phyloP scores from a whole-genome alignment of 2,888 invertebrate genomes.

The Macrosiphum euphorbiae region DNA sequence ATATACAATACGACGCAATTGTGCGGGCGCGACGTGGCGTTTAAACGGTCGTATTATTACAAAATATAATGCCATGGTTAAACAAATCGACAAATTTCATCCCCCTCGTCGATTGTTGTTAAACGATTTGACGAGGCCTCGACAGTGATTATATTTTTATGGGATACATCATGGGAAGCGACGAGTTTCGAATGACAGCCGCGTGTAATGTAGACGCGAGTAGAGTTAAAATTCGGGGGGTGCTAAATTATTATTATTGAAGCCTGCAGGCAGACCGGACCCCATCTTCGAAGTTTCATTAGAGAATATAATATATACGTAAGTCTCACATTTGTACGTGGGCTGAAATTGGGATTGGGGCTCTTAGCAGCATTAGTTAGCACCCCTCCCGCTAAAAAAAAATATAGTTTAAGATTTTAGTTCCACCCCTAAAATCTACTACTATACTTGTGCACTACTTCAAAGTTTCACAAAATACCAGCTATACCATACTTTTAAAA shows the following conservation, averaged over 20 bases:
- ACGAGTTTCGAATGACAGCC: neutral
- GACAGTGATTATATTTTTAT: neutral
- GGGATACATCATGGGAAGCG: neutral
- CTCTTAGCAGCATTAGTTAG: neutral
- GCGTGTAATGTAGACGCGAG: neutral
- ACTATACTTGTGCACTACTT: no score
- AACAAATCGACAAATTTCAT: neutral
- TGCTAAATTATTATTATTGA: neutral
- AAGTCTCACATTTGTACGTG: neutral
- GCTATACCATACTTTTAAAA: no score
- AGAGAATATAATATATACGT: neutral
- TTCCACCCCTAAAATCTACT: no score
- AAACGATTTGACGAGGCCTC: neutral
- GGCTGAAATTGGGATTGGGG: neutral
- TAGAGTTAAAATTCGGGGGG: neutral
- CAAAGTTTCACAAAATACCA: no score
- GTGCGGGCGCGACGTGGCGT: neutral
- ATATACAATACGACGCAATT: neutral
- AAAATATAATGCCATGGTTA: neutral
- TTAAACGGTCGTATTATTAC: neutral
- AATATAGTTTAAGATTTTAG: no score
- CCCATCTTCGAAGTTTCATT: neutral
- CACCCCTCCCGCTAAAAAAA: neutral
- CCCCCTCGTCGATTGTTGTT: neutral
- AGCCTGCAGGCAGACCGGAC: neutral